These are phyloP conservation scores for Cristatella mucedo DNA, from an alignment of 2,888 invertebrate species.

Conservation along the genomic window DNA sequence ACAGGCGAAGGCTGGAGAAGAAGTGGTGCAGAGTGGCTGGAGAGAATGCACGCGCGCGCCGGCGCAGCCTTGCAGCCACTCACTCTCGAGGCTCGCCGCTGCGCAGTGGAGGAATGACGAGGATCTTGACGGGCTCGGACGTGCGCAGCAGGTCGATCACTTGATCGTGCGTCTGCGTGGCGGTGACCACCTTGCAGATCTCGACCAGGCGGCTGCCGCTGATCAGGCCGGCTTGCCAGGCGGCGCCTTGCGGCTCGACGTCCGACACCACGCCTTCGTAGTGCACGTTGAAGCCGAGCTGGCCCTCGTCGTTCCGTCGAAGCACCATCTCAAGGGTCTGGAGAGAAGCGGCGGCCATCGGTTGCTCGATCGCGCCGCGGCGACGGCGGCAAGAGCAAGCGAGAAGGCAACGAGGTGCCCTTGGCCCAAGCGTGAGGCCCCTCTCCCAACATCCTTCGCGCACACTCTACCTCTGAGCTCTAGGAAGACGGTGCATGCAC, in stretches of 20 bases:
- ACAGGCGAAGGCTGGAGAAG: no score
- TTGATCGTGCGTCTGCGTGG: conserved; percentile 73
- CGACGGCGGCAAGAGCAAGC: no score
- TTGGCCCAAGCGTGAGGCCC: no score
- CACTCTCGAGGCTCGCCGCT: conserved; percentile 53
- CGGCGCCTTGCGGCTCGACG: conserved; percentile 53
- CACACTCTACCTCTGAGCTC: no score
- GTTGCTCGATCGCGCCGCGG: no score
- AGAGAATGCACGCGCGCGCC: no score
- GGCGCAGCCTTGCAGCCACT: no score
- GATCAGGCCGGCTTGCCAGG: conserved; percentile 58
- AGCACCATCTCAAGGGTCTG: conserved; percentile 61
- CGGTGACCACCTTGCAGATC: conserved; percentile 72
- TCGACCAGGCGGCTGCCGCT: conserved; percentile 79
- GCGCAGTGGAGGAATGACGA: conserved; percentile 56
- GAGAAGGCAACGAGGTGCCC: no score
- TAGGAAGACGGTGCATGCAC: no score
- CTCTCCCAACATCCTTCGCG: no score
- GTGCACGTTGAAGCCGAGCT: conserved; percentile 64
- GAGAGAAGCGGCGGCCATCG: conserved; percentile 8
- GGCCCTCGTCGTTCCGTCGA: conserved; percentile 62
- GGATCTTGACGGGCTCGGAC: conserved; percentile 66
- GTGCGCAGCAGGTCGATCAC: conserved; percentile 82
- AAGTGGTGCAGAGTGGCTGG: no score
- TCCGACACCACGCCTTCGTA: conserved; percentile 83